Conservation (phyloP, 1,140 invertebrate species). For the Cyclargus thomasi region DNA sequence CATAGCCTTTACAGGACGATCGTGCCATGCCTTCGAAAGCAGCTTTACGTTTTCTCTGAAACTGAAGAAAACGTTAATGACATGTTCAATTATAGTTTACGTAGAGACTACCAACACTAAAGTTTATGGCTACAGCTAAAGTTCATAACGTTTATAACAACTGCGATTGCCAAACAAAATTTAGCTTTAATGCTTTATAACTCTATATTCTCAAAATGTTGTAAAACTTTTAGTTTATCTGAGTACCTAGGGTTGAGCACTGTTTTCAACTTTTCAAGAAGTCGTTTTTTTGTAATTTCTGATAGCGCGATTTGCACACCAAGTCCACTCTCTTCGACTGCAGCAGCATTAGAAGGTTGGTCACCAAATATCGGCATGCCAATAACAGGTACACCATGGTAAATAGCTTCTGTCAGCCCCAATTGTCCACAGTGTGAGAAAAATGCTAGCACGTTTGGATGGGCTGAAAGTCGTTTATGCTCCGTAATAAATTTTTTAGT, state of each 20-base stretch:
- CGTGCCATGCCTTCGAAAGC: slow-evolving; percentile 75
- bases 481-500: too few relatives aligned
- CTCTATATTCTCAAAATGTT: too few relatives aligned
- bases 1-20: slow-evolving; percentile 68
- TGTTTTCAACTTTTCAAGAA: slow-evolving; percentile 73
- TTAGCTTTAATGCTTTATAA: too few relatives aligned
- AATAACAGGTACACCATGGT: slow-evolving; percentile 84
- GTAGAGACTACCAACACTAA: too few relatives aligned
- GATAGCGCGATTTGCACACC: slow-evolving; percentile 76
- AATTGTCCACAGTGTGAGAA: slow-evolving; percentile 85
- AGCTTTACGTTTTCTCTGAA: slow-evolving; percentile 59
- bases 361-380: slow-evolving; percentile 85
- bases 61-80: slow-evolving; percentile 36
- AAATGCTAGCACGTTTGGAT: slow-evolving; percentile 82
- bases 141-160: too few relatives aligned
- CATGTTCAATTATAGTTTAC: slow-evolving; percentile 11
- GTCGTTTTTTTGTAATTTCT: slow-evolving; percentile 76
- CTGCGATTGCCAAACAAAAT: too few relatives aligned
- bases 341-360: slow-evolving; percentile 78
- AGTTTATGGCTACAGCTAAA: too few relatives aligned
- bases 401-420: slow-evolving; percentile 83
- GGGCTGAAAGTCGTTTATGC: slow-evolving; percentile 62
- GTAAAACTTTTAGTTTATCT: background rate
- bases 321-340: slow-evolving; percentile 76
- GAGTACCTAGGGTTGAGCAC: slow-evolving; percentile 77